Base-by-base conservation (phyloP, 2,797 vertebrate genomes). In the Myoxocephalus aenaeus region DNA sequence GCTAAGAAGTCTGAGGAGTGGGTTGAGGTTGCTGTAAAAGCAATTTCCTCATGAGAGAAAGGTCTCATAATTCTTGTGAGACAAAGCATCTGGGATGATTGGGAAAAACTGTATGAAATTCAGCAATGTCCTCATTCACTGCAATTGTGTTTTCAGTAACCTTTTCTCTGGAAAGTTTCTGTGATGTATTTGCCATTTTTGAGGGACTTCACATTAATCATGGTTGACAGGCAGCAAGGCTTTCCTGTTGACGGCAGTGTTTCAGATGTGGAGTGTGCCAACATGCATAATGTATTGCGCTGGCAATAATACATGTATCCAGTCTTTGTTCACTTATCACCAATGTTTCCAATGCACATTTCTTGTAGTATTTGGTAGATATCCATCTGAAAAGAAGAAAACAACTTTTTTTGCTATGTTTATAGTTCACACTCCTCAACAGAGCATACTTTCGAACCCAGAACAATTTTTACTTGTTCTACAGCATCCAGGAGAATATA, bases 31-130 rank as follows among this genome's bases (percentile, higher is more conserved):
- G 80, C 91, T 89, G 84, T 87, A 89, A 87, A 91, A 90, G 88
- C 90, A 88, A 90, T 92, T 93, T 92, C 87, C 86, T 85, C 86
- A 83, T 79, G 85, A 90, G 86, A 80, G 87, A 92, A 89, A 86
- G 81, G 80, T 77, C 85, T 90, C 90, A 90, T 91, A 89, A 92
- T 89, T 92, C 89, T 90, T 87, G 66, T 73, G 79, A 89, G 86
- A 88, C 57, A 75, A 86, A 90, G 86, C 89, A 88, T 91, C 84
- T 81, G 80, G 85, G 77, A 91, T 82, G 86, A 84, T 81, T 57
- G 82, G 80, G 73, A 80, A 86, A 79, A 75, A 80, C 77, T 68
- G 66, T 70, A 65, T 77, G 81, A 86, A 90, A 87, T 83, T 77
- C 83, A 67, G 75, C 85, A 75, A 83, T 69, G 83, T 86, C 82